A percentile compares a stretch with the other conserved stretches of the same genome.
Evolutionary conservation across 2,113 vertebrate species (phyloP).

Genomic region (Seriola rivoliana): DNA sequence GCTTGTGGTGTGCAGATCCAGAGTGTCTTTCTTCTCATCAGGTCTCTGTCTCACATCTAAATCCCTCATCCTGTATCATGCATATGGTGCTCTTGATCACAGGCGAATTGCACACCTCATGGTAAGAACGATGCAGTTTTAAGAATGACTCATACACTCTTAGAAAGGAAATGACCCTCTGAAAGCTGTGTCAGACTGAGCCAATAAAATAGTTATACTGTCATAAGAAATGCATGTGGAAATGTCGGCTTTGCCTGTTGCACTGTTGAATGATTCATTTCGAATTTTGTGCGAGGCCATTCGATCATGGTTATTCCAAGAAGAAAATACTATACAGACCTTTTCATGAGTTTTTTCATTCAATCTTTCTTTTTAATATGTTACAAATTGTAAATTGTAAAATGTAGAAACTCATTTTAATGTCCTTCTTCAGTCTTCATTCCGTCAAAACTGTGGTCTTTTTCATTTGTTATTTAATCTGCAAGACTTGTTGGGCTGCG

Average conservation of each 20-base stretch:
- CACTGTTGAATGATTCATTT: slow-evolving; percentile 61
- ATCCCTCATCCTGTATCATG: slow-evolving; percentile 12
- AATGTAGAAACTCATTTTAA: background rate
- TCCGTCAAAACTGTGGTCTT: background rate
- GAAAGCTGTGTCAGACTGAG: slow-evolving; percentile 12
- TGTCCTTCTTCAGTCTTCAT: background rate
- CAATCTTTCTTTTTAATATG: background rate
- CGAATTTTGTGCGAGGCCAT: slow-evolving; percentile 8
- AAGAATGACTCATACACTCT: slow-evolving; percentile 37
- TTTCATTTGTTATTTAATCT: background rate
- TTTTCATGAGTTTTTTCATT: background rate
- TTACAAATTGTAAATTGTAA: background rate
- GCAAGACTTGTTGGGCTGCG: background rate
- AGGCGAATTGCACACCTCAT: background rate
- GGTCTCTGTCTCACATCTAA: slow-evolving; percentile 25
- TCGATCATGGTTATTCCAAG: slow-evolving; percentile 18
- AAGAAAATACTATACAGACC: background rate
- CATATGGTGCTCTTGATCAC: slow-evolving; percentile 2
- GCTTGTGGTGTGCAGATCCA: background rate
- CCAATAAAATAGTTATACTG: slow-evolving; percentile 58
- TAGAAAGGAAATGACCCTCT: slow-evolving; percentile 19
- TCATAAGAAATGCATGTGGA: slow-evolving; percentile 64
- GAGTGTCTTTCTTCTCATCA: slow-evolving; percentile 21
- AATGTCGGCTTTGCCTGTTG: slow-evolving; percentile 47
- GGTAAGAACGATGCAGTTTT: slow-evolving; percentile 19